phyloP scores from a whole-genome alignment of 1,140 invertebrate species.

The Asbolus verrucosus region DNA sequence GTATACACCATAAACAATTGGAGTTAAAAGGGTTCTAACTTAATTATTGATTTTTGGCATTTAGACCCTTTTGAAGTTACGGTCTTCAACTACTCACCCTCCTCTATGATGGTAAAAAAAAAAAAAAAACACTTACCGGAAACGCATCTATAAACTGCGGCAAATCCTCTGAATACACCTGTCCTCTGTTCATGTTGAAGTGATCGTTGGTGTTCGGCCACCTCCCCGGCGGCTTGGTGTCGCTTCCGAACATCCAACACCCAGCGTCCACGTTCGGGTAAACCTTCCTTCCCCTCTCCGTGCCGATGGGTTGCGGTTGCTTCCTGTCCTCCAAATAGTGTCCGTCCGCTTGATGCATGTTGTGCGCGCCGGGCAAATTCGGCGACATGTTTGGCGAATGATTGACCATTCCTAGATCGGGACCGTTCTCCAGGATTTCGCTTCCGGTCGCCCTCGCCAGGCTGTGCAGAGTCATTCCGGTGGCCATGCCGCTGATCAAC shows the following conservation, averaged over 20 bases:
- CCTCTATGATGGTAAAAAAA: conserved; percentile 1
- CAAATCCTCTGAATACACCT: conserved; percentile 61
- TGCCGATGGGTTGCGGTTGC: conserved; percentile 81
- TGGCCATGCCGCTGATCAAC: conserved; percentile 61
- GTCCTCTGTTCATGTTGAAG: conserved; percentile 60
- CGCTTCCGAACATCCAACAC: conserved; percentile 72
- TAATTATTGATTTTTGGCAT: too few relatives aligned
- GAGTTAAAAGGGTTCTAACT: too few relatives aligned
- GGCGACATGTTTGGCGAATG: conserved; percentile 75
- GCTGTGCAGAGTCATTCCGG: conserved; percentile 65
- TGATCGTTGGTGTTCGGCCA: conserved; percentile 52
- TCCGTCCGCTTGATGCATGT: conserved; percentile 58
- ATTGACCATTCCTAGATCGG: conserved; percentile 58
- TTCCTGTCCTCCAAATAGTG: conserved; percentile 73
- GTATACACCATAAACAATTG: too few relatives aligned
- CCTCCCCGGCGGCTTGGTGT: conserved; percentile 65
- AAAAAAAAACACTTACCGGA: conserved; percentile 62
- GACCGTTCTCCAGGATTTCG: conserved; percentile 68
- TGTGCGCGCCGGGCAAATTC: conserved; percentile 64
- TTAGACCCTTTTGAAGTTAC: too few relatives aligned
- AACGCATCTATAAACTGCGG: conserved; percentile 67
- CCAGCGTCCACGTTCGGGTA: conserved; percentile 67
- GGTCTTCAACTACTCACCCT: too few relatives aligned
- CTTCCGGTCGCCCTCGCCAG: conserved; percentile 67
- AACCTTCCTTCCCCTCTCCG: conserved; percentile 78